phyloP scores from a whole-genome alignment of 2,113 vertebrate species.

The Raja brachyura region DNA sequence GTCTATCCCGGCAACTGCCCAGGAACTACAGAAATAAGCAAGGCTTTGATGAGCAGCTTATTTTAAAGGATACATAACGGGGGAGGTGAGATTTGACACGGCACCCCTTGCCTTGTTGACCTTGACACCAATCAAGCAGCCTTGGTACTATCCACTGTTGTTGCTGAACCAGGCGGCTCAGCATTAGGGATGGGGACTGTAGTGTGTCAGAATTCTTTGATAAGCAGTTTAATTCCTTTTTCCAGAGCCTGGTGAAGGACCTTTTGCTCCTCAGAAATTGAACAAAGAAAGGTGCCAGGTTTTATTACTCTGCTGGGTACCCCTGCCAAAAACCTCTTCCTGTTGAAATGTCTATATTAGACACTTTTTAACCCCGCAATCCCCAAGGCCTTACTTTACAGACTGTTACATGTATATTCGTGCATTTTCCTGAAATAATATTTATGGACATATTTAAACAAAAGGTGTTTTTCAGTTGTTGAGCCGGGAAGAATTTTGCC shows the following conservation, averaged over 20 bases:
- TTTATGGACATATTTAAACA: slow-evolving; percentile 12
- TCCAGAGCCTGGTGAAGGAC: neutral
- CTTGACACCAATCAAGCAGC: neutral
- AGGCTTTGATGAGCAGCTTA: neutral
- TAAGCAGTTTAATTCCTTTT: neutral
- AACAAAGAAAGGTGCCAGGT: neutral
- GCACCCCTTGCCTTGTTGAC: neutral
- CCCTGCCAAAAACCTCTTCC: neutral
- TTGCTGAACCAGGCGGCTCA: neutral
- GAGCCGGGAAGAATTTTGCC: neutral
- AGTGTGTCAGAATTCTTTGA: neutral
- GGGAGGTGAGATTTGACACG: neutral
- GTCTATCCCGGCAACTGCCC: neutral
- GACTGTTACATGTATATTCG: neutral
- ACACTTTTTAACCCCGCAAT: neutral
- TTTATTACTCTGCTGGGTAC: neutral
- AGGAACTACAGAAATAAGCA: neutral
- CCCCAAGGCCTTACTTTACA: neutral
- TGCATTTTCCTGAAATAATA: neutral
- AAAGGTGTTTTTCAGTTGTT: neutral
- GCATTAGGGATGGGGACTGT: neutral
- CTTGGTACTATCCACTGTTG: neutral
- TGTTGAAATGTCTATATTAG: slow-evolving; percentile 31
- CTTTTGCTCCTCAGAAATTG: neutral
- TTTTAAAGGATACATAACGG: neutral